A percentile compares a stretch with the other conserved stretches of the same genome.
Evolutionary conservation across 2,797 vertebrate genomes (phyloP).

Genomic region (Phrynocephalus guinanensis): DNA sequence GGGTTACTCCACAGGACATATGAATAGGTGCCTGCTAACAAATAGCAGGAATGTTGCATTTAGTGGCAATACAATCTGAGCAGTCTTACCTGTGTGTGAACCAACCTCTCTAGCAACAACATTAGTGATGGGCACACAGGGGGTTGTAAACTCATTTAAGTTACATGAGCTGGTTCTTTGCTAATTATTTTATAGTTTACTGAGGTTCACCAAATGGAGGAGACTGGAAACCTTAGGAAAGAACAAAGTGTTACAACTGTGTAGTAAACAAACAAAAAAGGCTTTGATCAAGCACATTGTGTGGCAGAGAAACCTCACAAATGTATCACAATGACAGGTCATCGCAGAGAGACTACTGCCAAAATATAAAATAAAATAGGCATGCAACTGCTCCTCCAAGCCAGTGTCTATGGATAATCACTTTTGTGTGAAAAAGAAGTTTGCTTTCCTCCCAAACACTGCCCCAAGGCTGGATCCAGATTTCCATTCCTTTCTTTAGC

Average conservation of each 20-base stretch:
- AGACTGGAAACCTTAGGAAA: constrained; percentile 60
- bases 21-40: constrained; percentile 54
- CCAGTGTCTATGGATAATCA: constrained; percentile 51
- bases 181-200: constrained; percentile 75
- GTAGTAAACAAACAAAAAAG: constrained; percentile 65
- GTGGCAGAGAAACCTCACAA: constrained; percentile 53
- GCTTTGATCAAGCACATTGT: constrained; percentile 76
- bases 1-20: constrained; percentile 60
- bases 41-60: constrained; percentile 47
- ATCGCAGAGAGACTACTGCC: constrained; percentile 41
- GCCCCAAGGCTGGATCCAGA: constrained; percentile 22
- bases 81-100: constrained; percentile 42
- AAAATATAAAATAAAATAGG: constrained; percentile 56
- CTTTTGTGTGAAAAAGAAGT: constrained; percentile 1
- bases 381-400: constrained; percentile 42
- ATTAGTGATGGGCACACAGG: constrained; percentile 44
- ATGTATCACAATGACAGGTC: constrained; percentile 53
- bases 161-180: constrained; percentile 53
- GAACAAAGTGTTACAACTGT: constrained; percentile 60
- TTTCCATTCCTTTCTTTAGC: too few relatives aligned
- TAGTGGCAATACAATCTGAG: constrained; percentile 58
- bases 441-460: constrained; percentile 31
- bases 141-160: constrained; percentile 62
- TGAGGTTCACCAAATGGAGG: constrained; percentile 69
- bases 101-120: constrained; percentile 32